Evolutionary conservation across 2,888 invertebrate genomes (phyloP).

Genomic region (Cantharis nigra): DNA sequence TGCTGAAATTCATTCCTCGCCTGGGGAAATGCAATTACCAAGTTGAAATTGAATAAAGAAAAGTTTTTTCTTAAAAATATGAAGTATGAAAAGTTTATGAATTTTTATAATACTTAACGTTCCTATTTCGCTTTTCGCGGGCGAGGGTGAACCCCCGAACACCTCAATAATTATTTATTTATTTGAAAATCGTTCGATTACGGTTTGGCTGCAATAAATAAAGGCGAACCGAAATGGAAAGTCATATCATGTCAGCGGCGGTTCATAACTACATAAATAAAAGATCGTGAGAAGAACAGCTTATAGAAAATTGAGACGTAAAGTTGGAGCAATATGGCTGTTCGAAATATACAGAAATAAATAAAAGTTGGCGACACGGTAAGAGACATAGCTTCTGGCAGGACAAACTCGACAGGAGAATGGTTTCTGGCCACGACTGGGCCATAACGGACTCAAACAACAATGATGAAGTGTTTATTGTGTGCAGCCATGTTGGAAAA

Average conservation of each 20-base stretch:
- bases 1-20: conserved; percentile 32
- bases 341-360: conserved; percentile 26
- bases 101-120: not conserved
- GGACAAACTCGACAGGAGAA: conserved; percentile 49
- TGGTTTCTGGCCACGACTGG: conserved; percentile 50
- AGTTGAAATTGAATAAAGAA: conserved; percentile 29
- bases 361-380: conserved; percentile 44
- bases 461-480: conserved; percentile 39
- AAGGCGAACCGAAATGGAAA: conserved; percentile 18
- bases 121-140: not conserved
- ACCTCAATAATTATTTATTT: not conserved
- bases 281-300: conserved; percentile 23
- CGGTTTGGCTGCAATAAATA: not conserved
- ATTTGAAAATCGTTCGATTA: not conserved
- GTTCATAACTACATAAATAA: conserved; percentile 29
- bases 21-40: conserved; percentile 30
- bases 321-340: conserved; percentile 30
- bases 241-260: conserved; percentile 20
- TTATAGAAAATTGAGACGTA: conserved; percentile 29
- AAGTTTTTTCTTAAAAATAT: conserved; percentile 1
- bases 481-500: conserved; percentile 34
- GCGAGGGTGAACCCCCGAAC: not conserved
- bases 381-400: conserved; percentile 50
- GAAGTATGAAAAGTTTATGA: conserved; percentile 16
- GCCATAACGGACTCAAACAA: conserved; percentile 41